These are phyloP conservation scores for Goniozus legneri DNA, from an alignment of 1,140 invertebrate species.

Conservation along the genomic window DNA sequence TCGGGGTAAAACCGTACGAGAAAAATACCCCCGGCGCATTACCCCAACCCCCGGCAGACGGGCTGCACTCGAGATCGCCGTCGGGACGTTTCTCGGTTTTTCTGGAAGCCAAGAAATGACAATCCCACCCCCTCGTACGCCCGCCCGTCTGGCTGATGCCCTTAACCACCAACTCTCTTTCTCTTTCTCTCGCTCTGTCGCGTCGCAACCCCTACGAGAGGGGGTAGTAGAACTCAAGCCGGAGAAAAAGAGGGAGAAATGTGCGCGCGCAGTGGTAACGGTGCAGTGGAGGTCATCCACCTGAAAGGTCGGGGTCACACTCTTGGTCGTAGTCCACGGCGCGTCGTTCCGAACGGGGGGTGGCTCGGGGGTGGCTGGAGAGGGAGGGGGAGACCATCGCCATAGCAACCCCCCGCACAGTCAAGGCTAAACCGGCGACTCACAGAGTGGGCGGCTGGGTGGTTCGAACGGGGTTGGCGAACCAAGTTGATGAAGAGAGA, in stretches of 20 bases:
- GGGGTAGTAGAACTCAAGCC: no score
- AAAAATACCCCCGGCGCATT: no score
- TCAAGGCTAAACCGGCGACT: conserved; percentile 50
- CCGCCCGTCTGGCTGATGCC: no score
- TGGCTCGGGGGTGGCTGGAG: conserved; percentile 15
- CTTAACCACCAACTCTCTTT: no score
- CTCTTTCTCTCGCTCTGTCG: no score
- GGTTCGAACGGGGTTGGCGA: background rate
- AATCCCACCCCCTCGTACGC: no score
- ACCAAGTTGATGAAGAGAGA: background rate
- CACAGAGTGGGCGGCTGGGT: conserved; percentile 18
- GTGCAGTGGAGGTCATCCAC: conserved; percentile 56
- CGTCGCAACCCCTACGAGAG: no score
- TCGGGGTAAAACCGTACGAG: no score
- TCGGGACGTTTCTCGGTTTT: no score
- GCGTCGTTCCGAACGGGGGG: conserved; percentile 7
- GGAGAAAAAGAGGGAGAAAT: conserved; percentile 23
- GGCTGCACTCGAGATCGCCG: no score
- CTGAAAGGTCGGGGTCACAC: conserved; percentile 55
- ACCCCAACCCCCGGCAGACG: no score
- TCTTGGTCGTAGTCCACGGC: conserved; percentile 30
- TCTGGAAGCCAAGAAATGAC: no score
- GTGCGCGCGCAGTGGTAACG: conserved; percentile 37
- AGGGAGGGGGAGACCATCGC: conserved; percentile 30
- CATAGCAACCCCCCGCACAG: conserved; percentile 52